phyloP scores from a whole-genome alignment of 2,797 vertebrate species.

The Paramormyrops hopkinsi region DNA sequence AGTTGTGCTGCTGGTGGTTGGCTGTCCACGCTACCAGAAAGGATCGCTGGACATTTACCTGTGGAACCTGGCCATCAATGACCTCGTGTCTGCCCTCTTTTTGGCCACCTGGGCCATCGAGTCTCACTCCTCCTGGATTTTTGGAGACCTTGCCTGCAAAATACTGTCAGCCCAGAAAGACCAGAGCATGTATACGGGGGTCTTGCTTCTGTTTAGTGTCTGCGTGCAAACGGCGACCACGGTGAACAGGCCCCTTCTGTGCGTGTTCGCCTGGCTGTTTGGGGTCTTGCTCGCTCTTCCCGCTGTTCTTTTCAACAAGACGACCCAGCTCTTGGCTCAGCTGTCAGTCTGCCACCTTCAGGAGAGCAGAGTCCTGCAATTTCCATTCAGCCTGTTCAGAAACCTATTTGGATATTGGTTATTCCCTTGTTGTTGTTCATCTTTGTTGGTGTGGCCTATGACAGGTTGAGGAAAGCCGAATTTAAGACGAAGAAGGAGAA shows the following conservation, averaged over 20 bases:
- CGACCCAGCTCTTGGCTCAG: neutral
- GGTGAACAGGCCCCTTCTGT: neutral
- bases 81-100: neutral
- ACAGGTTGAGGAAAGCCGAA: neutral
- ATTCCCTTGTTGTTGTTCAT: neutral
- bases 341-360: neutral
- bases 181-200: neutral
- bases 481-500: neutral
- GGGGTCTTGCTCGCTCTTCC: neutral
- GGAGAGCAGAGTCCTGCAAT: neutral
- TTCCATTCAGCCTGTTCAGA: neutral
- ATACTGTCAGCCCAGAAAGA: neutral
- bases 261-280: neutral
- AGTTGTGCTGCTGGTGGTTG: neutral
- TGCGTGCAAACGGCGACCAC: neutral
- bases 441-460: neutral
- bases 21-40: neutral
- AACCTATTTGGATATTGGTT: neutral
- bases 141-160: conserved; percentile 8
- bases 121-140: neutral
- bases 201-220: neutral
- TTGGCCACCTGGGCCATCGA: neutral
- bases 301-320: neutral
- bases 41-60: neutral
- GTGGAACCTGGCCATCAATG: neutral